These are phyloP conservation scores for Mesoligia furuncula DNA, from an alignment of 2,888 invertebrate species.

Conservation along the genomic window DNA sequence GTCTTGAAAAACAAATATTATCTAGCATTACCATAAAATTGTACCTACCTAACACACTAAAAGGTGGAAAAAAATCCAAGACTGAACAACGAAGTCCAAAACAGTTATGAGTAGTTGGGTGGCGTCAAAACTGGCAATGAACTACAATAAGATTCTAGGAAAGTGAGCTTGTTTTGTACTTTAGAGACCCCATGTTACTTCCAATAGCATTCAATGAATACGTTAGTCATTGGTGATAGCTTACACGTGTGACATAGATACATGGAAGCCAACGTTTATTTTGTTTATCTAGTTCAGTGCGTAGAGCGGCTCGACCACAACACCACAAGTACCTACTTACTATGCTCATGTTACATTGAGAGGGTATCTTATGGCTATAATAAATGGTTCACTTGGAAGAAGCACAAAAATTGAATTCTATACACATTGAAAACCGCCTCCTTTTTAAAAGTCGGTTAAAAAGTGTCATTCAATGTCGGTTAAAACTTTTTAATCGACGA, in stretches of 20 bases:
- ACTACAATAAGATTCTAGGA: too few relatives aligned
- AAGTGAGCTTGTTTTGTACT: too few relatives aligned
- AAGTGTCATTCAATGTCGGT: too few relatives aligned
- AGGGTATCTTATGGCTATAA: background rate
- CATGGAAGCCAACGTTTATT: background rate
- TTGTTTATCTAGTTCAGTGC: constrained; percentile 11
- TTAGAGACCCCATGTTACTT: too few relatives aligned
- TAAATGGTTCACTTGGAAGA: background rate
- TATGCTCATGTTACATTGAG: background rate
- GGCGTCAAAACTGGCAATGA: too few relatives aligned
- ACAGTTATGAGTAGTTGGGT: too few relatives aligned
- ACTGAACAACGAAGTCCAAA: too few relatives aligned
- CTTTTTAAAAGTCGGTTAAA: too few relatives aligned
- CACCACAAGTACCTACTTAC: background rate
- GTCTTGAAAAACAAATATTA: background rate
- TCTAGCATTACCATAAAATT: too few relatives aligned
- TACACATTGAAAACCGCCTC: too few relatives aligned
- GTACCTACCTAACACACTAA: background rate
- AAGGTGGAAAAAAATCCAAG: background rate
- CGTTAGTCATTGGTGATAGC: background rate
- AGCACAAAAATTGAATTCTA: background rate
- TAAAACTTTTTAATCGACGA: too few relatives aligned
- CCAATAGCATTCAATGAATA: background rate
- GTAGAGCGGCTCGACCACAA: background rate
- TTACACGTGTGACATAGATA: constrained; percentile 25